A percentile compares a stretch with the other conserved stretches of the same genome.
Conservation (phyloP, 2,113 vertebrate genomes). For the Menura novaehollandiae region DNA sequence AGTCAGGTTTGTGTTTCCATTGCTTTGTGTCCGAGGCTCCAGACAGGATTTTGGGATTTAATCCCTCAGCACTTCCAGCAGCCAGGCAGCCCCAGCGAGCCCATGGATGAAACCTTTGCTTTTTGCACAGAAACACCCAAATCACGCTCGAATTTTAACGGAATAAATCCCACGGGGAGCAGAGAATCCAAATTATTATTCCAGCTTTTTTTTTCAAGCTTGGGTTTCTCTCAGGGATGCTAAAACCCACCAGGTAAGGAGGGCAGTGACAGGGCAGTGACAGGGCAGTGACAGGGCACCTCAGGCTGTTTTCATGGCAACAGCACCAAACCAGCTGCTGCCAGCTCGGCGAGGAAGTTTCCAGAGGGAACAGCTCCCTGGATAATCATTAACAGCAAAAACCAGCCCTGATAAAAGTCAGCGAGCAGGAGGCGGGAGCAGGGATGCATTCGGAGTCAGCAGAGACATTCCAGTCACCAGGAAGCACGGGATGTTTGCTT, state of each 20-base stretch:
- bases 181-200: fast-evolving
- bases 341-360: not conserved
- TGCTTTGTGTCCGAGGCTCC: not conserved
- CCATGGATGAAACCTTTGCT: fast-evolving
- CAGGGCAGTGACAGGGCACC: not conserved
- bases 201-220: not conserved
- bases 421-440: not conserved
- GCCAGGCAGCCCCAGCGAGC: not conserved
- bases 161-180: not conserved
- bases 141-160: fast-evolving
- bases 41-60: not conserved
- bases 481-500: not conserved
- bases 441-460: not conserved
- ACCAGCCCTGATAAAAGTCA: not conserved
- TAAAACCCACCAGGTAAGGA: fast-evolving
- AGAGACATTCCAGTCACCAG: not conserved
- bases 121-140: fast-evolving
- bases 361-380: not conserved
- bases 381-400: not conserved
- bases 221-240: not conserved
- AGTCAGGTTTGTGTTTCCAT: fast-evolving
- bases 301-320: not conserved
- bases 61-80: not conserved
- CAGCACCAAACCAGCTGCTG: not conserved
- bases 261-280: not conserved